Percentiles rank a stretch among this genome's conserved stretches.
Conservation (phyloP, 2,797 vertebrate genomes). For the Miichthys miiuy region DNA sequence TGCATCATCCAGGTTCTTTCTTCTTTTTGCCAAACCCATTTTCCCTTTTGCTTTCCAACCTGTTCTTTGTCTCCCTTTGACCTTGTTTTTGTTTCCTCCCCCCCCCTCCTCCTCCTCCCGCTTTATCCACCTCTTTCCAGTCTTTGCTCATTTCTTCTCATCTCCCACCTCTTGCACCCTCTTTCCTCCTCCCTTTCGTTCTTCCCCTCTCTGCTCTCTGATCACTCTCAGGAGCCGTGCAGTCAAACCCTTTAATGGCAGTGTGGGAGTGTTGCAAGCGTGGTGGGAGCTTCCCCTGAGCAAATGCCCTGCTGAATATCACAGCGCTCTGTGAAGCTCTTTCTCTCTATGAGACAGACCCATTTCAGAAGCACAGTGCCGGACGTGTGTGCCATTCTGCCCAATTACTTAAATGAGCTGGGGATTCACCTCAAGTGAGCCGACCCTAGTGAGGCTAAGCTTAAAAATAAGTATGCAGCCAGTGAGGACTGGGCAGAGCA, state of each 20-base stretch:
- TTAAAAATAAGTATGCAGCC: constrained; percentile 23
- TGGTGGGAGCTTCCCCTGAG: constrained; percentile 46
- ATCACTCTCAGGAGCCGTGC: constrained; percentile 56
- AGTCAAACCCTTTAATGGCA: constrained; percentile 60
- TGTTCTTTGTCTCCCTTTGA: constrained; percentile 31
- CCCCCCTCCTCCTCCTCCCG: neutral
- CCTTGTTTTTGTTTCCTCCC: constrained; percentile 12
- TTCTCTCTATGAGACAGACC: constrained; percentile 22
- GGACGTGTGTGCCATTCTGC: constrained; percentile 25
- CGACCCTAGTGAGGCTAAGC: constrained; percentile 1
- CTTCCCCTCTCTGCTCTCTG: constrained; percentile 44
- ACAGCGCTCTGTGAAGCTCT: constrained; percentile 31
- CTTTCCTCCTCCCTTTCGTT: constrained; percentile 20
- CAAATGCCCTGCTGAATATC: constrained; percentile 52
- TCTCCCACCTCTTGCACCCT: constrained; percentile 23
- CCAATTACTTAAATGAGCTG: constrained; percentile 32
- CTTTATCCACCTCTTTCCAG: constrained; percentile 17
- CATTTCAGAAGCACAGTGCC: constrained; percentile 16
- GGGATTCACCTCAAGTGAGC: constrained; percentile 37
- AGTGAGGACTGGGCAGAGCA: neutral
- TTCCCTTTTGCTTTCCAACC: constrained; percentile 32
- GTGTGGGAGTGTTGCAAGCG: constrained; percentile 43
- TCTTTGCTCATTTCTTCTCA: constrained; percentile 18
- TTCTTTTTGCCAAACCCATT: constrained; percentile 4
- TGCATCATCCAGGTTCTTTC: constrained; percentile 44